These are phyloP conservation scores for Leptopilina drosophilae DNA, from an alignment of 2,888 invertebrate genomes.

Conservation along the genomic window DNA sequence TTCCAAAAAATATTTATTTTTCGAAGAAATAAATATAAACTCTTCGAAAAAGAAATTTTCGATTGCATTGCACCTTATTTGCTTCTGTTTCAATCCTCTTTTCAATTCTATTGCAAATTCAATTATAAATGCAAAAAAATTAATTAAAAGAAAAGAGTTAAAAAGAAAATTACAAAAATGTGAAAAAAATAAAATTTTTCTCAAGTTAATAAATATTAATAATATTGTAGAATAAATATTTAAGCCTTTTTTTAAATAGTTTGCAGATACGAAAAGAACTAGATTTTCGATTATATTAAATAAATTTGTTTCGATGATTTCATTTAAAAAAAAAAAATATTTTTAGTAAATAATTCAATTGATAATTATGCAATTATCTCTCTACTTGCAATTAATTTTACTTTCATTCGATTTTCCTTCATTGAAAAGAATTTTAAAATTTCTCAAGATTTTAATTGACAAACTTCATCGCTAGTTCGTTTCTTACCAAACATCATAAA, in stretches of 20 bases:
- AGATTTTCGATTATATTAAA: not conserved
- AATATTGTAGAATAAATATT: not conserved
- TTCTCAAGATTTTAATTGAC: conserved; percentile 26
- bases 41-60: too few relatives aligned
- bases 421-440: not conserved
- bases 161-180: not conserved
- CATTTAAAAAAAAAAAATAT: too few relatives aligned
- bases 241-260: not conserved
- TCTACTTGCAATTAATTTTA: not conserved
- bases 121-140: too few relatives aligned
- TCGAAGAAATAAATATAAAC: too few relatives aligned
- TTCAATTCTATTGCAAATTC: too few relatives aligned
- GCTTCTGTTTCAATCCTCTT: too few relatives aligned
- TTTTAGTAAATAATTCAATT: not conserved
- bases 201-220: not conserved
- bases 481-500: not conserved
- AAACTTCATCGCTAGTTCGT: conserved; percentile 17
- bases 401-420: not conserved
- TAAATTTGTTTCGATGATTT: not conserved
- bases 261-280: not conserved
- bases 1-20: too few relatives aligned
- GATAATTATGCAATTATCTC: not conserved
- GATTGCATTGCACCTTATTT: too few relatives aligned
- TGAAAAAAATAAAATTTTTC: not conserved
- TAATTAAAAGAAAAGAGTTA: too few relatives aligned